Conservation (phyloP, 2,888 invertebrate species). For the Gnatocerus cornutus region DNA sequence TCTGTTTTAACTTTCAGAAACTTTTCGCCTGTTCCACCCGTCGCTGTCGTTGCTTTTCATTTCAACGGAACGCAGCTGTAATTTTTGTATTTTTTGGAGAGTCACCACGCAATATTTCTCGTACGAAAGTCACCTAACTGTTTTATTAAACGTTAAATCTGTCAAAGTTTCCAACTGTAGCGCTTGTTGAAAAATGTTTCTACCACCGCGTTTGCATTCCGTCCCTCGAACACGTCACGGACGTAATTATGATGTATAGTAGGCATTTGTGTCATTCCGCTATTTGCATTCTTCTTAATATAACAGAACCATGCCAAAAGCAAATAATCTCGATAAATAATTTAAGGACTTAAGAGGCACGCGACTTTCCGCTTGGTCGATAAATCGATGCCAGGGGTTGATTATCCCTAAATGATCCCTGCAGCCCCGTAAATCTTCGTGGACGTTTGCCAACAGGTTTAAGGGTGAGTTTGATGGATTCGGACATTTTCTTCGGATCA, state of each 20-base stretch:
- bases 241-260: not conserved
- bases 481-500: not conserved
- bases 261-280: constrained; percentile 9
- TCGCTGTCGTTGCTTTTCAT: too few relatives aligned
- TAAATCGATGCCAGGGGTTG: constrained; percentile 23
- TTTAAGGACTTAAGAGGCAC: constrained; percentile 5
- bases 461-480: not conserved
- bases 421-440: not conserved
- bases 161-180: not conserved
- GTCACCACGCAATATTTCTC: too few relatives aligned
- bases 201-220: not conserved
- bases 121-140: not conserved
- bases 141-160: constrained; percentile 5
- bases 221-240: not conserved
- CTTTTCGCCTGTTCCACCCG: too few relatives aligned
- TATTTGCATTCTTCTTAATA: constrained; percentile 2
- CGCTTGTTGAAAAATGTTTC: not conserved
- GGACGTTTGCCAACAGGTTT: constrained; percentile 11
- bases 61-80: too few relatives aligned
- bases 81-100: too few relatives aligned
- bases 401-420: not conserved
- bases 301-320: constrained; percentile 5
- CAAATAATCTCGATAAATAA: constrained; percentile 17
- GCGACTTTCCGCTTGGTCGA: constrained; percentile 24
- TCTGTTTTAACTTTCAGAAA: too few relatives aligned